phyloP scores from a whole-genome alignment of 2,113 vertebrate species.

The Myiozetetes cayanensis region DNA sequence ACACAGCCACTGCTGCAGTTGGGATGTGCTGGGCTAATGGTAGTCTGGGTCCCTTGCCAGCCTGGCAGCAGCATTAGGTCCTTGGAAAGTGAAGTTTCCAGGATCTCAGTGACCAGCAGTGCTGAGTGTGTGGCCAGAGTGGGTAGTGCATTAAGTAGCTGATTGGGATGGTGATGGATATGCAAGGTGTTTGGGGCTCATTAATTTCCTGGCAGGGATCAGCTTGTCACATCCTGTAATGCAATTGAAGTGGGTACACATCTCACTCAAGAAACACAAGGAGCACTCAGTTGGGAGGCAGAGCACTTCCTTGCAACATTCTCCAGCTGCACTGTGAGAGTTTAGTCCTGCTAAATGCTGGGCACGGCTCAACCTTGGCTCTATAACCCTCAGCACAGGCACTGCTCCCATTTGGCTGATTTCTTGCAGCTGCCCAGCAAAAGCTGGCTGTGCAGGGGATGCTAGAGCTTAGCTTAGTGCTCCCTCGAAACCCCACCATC shows the following conservation, averaged over 20 bases:
- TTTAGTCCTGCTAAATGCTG: background rate
- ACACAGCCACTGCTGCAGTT: fast-evolving
- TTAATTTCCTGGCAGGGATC: slow-evolving; percentile 27
- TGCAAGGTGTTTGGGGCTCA: background rate
- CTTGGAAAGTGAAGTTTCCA: background rate
- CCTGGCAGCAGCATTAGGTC: background rate
- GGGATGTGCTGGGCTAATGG: background rate
- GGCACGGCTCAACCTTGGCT: background rate
- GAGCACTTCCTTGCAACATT: background rate
- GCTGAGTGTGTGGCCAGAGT: background rate
- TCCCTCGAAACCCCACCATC: background rate
- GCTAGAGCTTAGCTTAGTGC: background rate
- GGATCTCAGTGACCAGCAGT: background rate
- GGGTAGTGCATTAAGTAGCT: background rate
- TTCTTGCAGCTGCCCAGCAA: background rate
- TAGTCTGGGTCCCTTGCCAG: background rate
- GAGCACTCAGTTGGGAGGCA: background rate
- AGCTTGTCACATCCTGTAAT: background rate
- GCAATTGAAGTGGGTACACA: background rate
- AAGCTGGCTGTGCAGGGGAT: background rate
- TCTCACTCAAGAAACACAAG: background rate
- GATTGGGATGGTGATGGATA: slow-evolving; percentile 26
- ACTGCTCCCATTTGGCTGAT: background rate
- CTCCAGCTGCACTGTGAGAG: background rate
- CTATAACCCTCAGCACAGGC: background rate